These are phyloP conservation scores for Papilio helenus DNA, from an alignment of 1,140 invertebrate species.

Conservation along the genomic window DNA sequence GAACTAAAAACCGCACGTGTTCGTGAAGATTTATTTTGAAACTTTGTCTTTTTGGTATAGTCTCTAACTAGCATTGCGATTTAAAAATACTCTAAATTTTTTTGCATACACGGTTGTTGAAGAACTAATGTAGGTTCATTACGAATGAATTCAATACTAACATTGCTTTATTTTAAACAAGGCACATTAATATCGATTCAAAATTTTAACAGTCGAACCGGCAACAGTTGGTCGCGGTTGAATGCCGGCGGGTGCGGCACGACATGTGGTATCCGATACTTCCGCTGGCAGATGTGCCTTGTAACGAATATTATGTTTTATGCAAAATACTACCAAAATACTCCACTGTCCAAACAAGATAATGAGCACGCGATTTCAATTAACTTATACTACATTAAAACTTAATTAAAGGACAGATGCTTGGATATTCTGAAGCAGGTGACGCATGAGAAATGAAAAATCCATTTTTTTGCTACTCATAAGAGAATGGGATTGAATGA, in stretches of 20 bases:
- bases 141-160: no score
- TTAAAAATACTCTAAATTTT: no score
- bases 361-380: not conserved
- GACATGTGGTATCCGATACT: slow-evolving; percentile 50
- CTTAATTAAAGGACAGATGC: not conserved
- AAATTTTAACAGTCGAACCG: not conserved
- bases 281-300: slow-evolving; percentile 48
- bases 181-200: not conserved
- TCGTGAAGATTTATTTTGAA: no score
- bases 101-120: not conserved
- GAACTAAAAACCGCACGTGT: no score
- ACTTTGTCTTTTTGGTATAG: not conserved
- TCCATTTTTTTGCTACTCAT: not conserved
- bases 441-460: not conserved
- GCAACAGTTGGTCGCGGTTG: slow-evolving; percentile 45
- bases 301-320: slow-evolving; percentile 36
- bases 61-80: no score
- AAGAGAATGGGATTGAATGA: not conserved
- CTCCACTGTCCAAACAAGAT: not conserved
- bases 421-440: not conserved
- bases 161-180: not conserved
- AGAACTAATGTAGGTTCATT: no score
- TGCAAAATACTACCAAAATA: not conserved
- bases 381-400: no score
- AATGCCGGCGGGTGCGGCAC: slow-evolving; percentile 42